Conservation (phyloP, 2,797 vertebrate species). For the Mormyrops attenuatus region DNA sequence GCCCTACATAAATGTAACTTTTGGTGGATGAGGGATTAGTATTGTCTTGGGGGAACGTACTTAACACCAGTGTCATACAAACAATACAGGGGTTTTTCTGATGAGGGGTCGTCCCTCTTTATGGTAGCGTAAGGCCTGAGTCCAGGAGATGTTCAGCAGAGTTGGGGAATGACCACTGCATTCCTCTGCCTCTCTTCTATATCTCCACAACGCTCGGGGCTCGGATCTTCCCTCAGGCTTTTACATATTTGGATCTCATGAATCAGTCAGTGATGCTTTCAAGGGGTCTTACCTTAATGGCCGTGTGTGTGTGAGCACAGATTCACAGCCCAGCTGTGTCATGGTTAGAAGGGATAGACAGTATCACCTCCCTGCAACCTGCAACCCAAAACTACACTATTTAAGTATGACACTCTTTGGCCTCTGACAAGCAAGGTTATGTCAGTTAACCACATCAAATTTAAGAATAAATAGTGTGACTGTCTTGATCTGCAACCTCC, state of each 20-base stretch:
- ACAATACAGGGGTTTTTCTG: slow-evolving; percentile 35
- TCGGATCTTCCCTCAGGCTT: slow-evolving; percentile 31
- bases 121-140: slow-evolving; percentile 12
- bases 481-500: not conserved
- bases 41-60: slow-evolving; percentile 36
- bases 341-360: not conserved
- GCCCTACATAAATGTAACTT: slow-evolving; percentile 39
- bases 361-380: not conserved
- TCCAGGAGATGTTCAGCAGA: slow-evolving; percentile 16
- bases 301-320: not conserved
- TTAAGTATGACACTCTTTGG: not conserved
- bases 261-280: not conserved
- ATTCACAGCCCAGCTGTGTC: not conserved
- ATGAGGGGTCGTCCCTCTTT: slow-evolving; percentile 45
- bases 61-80: slow-evolving; percentile 9
- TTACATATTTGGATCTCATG: not conserved
- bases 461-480: not conserved
- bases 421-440: not conserved
- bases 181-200: slow-evolving; percentile 26
- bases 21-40: slow-evolving; percentile 39
- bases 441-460: not conserved
- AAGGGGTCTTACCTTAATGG: not conserved
- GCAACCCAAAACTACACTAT: not conserved
- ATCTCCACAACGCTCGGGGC: slow-evolving; percentile 24
- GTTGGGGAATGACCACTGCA: slow-evolving; percentile 28